Evolutionary conservation across 2,888 invertebrate species (phyloP).

Genomic region (Oegoconia quadripuncta): DNA sequence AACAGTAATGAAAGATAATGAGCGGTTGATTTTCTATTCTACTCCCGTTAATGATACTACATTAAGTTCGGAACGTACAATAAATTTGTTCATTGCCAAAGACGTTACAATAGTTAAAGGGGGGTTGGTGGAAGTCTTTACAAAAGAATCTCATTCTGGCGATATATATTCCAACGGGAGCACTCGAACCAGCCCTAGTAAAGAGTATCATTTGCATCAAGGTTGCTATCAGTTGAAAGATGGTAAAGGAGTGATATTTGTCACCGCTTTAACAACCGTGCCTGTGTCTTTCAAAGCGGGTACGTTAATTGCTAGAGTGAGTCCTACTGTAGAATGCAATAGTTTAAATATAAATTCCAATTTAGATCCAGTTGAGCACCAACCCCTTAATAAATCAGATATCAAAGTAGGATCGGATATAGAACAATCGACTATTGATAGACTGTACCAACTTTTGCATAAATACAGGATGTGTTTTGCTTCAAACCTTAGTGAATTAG

Average conservation of each 20-base stretch:
- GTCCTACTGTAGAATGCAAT: neutral
- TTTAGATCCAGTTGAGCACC: too few relatives aligned
- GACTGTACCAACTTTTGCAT: constrained; percentile 5
- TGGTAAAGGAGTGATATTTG: constrained; percentile 5
- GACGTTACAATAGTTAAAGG: neutral
- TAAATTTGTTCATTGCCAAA: neutral
- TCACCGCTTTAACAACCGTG: neutral
- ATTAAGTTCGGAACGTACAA: too few relatives aligned
- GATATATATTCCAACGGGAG: constrained; percentile 8
- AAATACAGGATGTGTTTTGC: constrained; percentile 17
- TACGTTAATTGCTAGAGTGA: neutral
- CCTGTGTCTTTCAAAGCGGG: neutral
- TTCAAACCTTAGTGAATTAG: constrained; percentile 13
- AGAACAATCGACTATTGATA: neutral
- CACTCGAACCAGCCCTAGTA: neutral
- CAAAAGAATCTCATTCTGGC: constrained; percentile 2
- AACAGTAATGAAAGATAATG: constrained; percentile 1
- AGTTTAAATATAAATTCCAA: neutral
- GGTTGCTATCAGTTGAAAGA: constrained; percentile 7
- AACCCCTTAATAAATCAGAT: too few relatives aligned
- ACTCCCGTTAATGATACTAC: neutral
- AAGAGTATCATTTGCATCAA: constrained; percentile 9
- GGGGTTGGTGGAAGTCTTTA: neutral
- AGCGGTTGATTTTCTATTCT: neutral
- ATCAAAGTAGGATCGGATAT: neutral